These are phyloP conservation scores for Gasteruption jaculator DNA, from an alignment of 2,888 invertebrate genomes.

Conservation along the genomic window DNA sequence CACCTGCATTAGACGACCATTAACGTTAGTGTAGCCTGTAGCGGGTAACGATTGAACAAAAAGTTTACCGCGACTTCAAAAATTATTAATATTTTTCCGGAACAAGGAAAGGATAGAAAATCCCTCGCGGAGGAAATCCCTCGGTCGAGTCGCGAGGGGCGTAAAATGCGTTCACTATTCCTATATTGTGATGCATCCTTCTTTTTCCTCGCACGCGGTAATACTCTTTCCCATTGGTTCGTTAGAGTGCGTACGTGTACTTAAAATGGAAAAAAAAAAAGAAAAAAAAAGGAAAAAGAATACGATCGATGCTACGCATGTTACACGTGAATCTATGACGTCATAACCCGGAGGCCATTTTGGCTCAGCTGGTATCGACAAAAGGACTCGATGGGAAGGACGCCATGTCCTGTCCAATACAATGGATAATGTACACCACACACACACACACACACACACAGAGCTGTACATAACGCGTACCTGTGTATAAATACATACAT, in stretches of 20 bases:
- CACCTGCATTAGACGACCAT: too few species aligned
- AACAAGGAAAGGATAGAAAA: too few species aligned
- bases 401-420: slow-evolving; percentile 41
- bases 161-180: background rate
- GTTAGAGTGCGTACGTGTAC: background rate
- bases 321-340: slow-evolving; percentile 36
- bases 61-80: too few species aligned
- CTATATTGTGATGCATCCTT: too few species aligned
- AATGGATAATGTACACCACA: slow-evolving; percentile 37
- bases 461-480: slow-evolving; percentile 22
- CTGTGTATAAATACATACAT: slow-evolving; percentile 20
- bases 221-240: too few species aligned
- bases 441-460: slow-evolving; percentile 16
- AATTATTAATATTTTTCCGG: too few species aligned
- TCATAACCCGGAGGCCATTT: slow-evolving; percentile 44
- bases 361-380: slow-evolving; percentile 49
- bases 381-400: slow-evolving; percentile 41
- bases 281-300: background rate
- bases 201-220: too few species aligned
- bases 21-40: too few species aligned
- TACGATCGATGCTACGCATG: slow-evolving; percentile 21
- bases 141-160: slow-evolving; percentile 3
- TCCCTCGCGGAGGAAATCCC: too few species aligned
- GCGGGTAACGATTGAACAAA: too few species aligned
- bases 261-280: background rate